These are phyloP conservation scores for Megaustenia siamemsis DNA, from an alignment of 2,888 invertebrate genomes.

Conservation along the genomic window DNA sequence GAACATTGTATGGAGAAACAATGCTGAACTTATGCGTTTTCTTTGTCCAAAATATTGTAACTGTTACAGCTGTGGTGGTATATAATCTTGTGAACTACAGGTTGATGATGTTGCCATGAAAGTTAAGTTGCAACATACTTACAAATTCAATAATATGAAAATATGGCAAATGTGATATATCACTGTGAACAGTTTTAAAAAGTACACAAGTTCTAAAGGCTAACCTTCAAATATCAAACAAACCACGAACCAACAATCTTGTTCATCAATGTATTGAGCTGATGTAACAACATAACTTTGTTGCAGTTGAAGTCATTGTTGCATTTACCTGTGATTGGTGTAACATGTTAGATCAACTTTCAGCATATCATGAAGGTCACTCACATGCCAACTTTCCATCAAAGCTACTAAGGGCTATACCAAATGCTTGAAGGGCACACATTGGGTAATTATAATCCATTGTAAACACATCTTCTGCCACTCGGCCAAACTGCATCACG, in stretches of 20 bases:
- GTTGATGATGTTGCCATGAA: neutral
- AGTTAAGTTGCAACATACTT: no score
- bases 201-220: neutral
- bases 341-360: neutral
- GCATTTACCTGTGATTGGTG: neutral
- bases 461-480: slow-evolving; percentile 98
- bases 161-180: neutral
- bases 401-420: slow-evolving; percentile 97
- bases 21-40: neutral
- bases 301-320: neutral
- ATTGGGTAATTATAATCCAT: slow-evolving; percentile 99
- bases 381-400: slow-evolving; percentile 99
- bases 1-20: neutral
- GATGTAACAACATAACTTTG: neutral
- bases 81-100: neutral
- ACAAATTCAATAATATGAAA: neutral
- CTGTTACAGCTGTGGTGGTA: neutral
- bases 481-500: slow-evolving; percentile 99
- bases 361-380: slow-evolving; percentile 81
- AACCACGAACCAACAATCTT: neutral
- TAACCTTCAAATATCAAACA: neutral
- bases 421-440: slow-evolving; percentile 97
- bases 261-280: neutral
- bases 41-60: neutral
- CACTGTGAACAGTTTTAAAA: neutral